Evolutionary conservation across 2,888 invertebrate genomes (phyloP).

Genomic region (Sylvicola cinctus): DNA sequence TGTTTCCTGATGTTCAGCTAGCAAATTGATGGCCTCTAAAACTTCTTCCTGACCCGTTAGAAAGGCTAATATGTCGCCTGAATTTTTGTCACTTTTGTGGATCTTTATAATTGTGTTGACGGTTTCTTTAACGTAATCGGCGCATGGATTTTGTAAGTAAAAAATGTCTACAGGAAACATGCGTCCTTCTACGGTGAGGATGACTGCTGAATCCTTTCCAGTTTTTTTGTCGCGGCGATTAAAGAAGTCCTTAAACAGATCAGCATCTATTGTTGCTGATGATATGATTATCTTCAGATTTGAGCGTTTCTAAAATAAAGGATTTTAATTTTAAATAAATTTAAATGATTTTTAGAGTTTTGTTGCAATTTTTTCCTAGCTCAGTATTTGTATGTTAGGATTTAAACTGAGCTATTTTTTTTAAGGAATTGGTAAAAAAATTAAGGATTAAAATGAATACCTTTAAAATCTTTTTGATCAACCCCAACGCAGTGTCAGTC

Average conservation of each 20-base stretch:
- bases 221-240: constrained; percentile 28
- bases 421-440: too few relatives aligned
- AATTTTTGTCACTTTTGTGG: constrained; percentile 50
- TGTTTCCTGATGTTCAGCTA: constrained; percentile 33
- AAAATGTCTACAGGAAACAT: constrained; percentile 71
- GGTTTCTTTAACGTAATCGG: constrained; percentile 72
- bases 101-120: constrained; percentile 81
- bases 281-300: constrained; percentile 71
- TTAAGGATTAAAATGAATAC: too few relatives aligned
- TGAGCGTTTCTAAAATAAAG: constrained; percentile 42
- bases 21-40: constrained; percentile 43
- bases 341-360: constrained; percentile 60
- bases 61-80: constrained; percentile 82
- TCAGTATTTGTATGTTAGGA: too few relatives aligned
- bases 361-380: too few relatives aligned
- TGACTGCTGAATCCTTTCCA: constrained; percentile 46
- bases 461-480: constrained; percentile 77
- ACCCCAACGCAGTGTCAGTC: constrained; percentile 84
- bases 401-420: too few relatives aligned
- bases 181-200: constrained; percentile 75
- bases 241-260: constrained; percentile 62
- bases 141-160: constrained; percentile 64
- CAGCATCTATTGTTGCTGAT: constrained; percentile 91
- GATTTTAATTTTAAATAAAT: constrained; percentile 4
- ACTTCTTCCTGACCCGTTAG: constrained; percentile 91